Conservation (phyloP, 2,888 invertebrate genomes). For the Hyles lineata region DNA sequence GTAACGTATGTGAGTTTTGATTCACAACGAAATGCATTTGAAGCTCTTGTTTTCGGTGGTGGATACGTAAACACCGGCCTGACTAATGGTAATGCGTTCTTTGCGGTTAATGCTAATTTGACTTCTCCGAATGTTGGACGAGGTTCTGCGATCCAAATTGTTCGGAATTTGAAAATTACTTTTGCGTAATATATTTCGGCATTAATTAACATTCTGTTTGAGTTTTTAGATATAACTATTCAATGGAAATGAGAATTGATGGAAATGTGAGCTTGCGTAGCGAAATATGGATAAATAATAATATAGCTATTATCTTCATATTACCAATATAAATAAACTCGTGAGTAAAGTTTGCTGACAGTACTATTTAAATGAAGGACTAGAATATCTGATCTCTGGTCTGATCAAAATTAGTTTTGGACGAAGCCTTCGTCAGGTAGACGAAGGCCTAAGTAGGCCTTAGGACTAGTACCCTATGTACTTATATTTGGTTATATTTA, state of each 20-base stretch:
- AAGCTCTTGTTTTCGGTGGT: constrained; percentile 44
- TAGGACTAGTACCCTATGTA: constrained; percentile 10
- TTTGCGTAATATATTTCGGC: background rate
- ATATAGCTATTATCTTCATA: too few species aligned
- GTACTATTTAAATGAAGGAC: constrained; percentile 17
- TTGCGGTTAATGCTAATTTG: constrained; percentile 26
- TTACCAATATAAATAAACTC: too few species aligned
- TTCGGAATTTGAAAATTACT: background rate
- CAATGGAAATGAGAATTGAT: background rate
- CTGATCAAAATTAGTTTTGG: constrained; percentile 20
- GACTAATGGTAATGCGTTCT: constrained; percentile 28
- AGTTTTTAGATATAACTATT: background rate
- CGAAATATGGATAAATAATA: too few species aligned
- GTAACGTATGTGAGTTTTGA: constrained; percentile 72
- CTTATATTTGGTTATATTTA: background rate
- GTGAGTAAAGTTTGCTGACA: constrained; percentile 10
- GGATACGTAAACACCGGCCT: constrained; percentile 44
- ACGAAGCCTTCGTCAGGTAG: constrained; percentile 11
- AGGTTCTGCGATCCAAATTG: constrained; percentile 27
- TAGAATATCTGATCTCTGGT: constrained; percentile 26
- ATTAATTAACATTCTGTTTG: too few species aligned
- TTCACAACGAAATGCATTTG: constrained; percentile 58
- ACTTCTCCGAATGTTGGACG: constrained; percentile 18
- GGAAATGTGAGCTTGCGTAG: too few species aligned
- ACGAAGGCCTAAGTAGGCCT: too few species aligned